These are phyloP conservation scores for Actinernus sp. DNA, from an alignment of 92 coral and sea anemone species.

Conservation along the genomic window DNA sequence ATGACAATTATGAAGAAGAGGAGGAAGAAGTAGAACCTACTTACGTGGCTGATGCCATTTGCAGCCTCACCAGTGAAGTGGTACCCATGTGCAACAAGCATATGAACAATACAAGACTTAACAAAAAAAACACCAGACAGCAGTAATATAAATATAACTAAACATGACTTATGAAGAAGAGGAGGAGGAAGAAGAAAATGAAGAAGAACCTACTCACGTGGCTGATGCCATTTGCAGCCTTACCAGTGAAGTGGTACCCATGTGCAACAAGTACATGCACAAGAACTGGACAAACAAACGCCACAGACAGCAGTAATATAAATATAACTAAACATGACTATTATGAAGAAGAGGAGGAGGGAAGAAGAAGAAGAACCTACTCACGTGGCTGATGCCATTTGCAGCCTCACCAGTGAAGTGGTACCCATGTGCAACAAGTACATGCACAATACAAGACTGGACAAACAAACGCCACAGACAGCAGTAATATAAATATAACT, in stretches of 20 bases:
- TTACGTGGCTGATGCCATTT: slow-evolving; percentile 10
- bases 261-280: not conserved
- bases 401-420: too few relatives aligned
- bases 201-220: not conserved
- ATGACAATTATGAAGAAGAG: not conserved
- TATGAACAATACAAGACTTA: not conserved
- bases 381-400: not conserved
- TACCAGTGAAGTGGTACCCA: not conserved
- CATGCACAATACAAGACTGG: too few relatives aligned
- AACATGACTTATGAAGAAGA: not conserved
- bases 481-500: too few relatives aligned
- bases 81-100: not conserved
- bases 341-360: not conserved
- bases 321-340: not conserved
- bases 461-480: too few relatives aligned
- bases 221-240: slow-evolving; percentile 3
- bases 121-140: not conserved
- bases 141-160: too few relatives aligned
- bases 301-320: too few relatives aligned
- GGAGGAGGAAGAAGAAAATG: not conserved
- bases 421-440: too few relatives aligned
- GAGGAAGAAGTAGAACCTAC: not conserved
- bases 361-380: not conserved
- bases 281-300: not conserved
- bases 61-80: not conserved